phyloP scores from a whole-genome alignment of 2,797 vertebrate genomes.

The Lepilemur septentrionalis region DNA sequence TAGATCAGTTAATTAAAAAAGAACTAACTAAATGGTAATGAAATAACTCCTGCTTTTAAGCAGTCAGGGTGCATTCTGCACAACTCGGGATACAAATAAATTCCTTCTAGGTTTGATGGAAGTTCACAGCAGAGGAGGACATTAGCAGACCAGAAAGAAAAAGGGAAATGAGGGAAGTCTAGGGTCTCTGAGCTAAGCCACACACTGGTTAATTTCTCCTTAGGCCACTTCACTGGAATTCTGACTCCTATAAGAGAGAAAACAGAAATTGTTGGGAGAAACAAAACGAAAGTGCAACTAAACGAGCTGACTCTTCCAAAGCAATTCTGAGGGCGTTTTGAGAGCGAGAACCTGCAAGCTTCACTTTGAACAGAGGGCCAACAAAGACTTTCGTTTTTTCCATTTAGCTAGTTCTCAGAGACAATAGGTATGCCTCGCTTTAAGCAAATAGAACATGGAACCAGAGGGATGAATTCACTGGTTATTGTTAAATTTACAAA shows the following conservation, averaged over 20 bases:
- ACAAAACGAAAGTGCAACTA: background rate
- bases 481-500: background rate
- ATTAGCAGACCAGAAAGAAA: slow-evolving; percentile 9
- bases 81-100: slow-evolving; percentile 9
- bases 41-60: slow-evolving; percentile 10
- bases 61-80: background rate
- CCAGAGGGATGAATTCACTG: background rate
- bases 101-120: background rate
- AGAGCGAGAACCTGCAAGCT: background rate
- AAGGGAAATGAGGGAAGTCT: background rate
- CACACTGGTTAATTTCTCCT: background rate
- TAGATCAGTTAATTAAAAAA: background rate
- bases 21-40: slow-evolving; percentile 40
- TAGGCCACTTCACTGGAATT: background rate
- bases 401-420: background rate
- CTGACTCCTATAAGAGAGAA: background rate
- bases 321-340: background rate
- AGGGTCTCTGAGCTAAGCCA: background rate
- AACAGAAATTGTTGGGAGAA: slow-evolving; percentile 12
- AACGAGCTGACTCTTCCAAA: background rate
- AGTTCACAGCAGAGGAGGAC: background rate
- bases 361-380: background rate
- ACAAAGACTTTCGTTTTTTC: background rate
- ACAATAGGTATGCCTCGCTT: background rate
- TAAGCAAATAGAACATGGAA: background rate